phyloP scores from a whole-genome alignment of 2,113 vertebrate genomes.

The Microtus richardsoni region DNA sequence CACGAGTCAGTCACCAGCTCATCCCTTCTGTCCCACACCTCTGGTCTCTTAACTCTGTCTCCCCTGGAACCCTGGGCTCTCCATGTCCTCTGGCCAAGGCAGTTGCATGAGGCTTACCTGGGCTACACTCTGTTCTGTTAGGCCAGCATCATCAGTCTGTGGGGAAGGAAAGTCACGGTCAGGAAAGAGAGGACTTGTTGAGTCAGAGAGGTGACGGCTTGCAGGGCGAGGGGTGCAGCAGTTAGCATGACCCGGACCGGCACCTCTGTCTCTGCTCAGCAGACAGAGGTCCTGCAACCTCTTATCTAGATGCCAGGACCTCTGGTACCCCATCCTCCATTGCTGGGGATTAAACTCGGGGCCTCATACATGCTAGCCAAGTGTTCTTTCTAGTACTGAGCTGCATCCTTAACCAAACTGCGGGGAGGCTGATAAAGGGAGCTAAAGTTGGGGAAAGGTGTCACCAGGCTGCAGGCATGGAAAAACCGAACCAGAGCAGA shows the following conservation, averaged over 20 bases:
- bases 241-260: background rate
- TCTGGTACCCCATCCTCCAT: background rate
- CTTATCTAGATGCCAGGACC: background rate
- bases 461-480: background rate
- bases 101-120: conserved; percentile 84
- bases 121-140: conserved; percentile 90
- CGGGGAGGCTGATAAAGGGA: background rate
- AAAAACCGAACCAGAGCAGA: background rate
- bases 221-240: background rate
- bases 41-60: background rate
- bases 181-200: background rate
- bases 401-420: background rate
- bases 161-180: background rate
- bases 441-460: background rate
- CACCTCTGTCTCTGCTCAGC: background rate
- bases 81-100: background rate
- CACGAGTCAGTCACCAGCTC: background rate
- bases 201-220: background rate
- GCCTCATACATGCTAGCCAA: background rate
- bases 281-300: background rate
- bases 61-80: background rate
- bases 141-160: conserved; percentile 87
- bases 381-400: background rate
- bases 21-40: background rate
- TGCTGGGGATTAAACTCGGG: background rate